These are phyloP conservation scores for Lasioglossum malachurum DNA, from an alignment of 2,888 invertebrate species.

Conservation along the genomic window DNA sequence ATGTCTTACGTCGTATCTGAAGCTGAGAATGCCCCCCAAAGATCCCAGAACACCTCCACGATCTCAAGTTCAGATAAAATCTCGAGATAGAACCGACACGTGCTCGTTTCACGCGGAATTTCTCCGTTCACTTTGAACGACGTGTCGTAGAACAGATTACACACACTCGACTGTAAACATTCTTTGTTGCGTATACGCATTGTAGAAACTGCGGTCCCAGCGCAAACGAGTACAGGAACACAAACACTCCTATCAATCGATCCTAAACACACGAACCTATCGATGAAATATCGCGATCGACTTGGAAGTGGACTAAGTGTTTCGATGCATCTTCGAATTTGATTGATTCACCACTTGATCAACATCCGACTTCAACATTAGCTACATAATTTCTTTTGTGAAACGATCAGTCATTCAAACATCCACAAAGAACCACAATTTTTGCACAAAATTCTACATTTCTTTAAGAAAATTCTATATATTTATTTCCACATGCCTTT, in stretches of 20 bases:
- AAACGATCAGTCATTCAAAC: neutral
- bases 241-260: neutral
- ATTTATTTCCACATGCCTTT: neutral
- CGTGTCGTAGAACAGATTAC: constrained; percentile 25
- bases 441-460: neutral
- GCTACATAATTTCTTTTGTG: neutral
- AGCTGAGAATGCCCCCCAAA: constrained; percentile 32
- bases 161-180: constrained; percentile 16
- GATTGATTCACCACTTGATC: neutral
- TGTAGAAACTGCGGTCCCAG: constrained; percentile 9
- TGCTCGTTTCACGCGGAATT: constrained; percentile 28
- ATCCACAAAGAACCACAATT: neutral
- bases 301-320: constrained; percentile 12
- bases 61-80: neutral
- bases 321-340: neutral
- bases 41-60: constrained; percentile 10
- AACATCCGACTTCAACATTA: constrained; percentile 12
- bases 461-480: neutral
- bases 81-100: neutral
- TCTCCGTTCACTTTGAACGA: constrained; percentile 36
- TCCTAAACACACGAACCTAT: constrained; percentile 6
- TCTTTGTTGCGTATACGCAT: neutral
- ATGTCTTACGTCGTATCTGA: constrained; percentile 49
- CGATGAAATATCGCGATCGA: constrained; percentile 7
- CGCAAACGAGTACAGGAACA: neutral